Conservation (phyloP, 2,113 vertebrate species). For the Etia nguti region DNA sequence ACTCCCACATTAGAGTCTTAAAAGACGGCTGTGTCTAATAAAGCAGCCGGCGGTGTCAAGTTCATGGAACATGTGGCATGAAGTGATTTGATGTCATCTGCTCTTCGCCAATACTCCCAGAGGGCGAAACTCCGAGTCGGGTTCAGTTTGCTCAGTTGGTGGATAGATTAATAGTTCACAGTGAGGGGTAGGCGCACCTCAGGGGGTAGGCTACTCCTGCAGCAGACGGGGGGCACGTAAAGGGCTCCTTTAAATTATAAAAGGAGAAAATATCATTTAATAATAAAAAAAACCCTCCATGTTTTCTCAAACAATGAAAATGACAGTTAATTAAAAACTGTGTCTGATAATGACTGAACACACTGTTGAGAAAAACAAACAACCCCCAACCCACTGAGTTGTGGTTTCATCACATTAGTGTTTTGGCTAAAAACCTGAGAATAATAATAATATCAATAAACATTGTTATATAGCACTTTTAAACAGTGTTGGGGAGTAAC, state of each 20-base stretch:
- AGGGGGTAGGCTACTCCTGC: not conserved
- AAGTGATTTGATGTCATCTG: slow-evolving; percentile 33
- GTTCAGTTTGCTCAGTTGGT: slow-evolving; percentile 43
- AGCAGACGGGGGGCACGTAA: not conserved
- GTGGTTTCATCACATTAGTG: not conserved
- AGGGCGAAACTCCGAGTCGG: slow-evolving; percentile 12
- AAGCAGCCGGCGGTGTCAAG: slow-evolving; percentile 37
- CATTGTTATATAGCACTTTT: not conserved
- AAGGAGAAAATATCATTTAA: not conserved
- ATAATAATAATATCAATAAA: not conserved
- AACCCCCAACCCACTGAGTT: not conserved
- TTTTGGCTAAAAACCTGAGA: not conserved
- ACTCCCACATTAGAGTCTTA: slow-evolving; percentile 23
- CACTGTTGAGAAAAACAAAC: not conserved
- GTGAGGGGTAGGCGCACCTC: not conserved
- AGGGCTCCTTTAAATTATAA: not conserved
- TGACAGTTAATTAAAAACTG: not conserved
- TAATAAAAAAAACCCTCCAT: fast-evolving
- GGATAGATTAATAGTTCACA: slow-evolving; percentile 22
- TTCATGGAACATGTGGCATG: slow-evolving; percentile 44
- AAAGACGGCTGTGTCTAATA: slow-evolving; percentile 44
- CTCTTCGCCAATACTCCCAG: slow-evolving; percentile 12
- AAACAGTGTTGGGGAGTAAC: too few species aligned
- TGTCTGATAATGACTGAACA: not conserved
- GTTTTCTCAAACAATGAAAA: not conserved